Conservation (phyloP, 2,888 invertebrate species). For the Cenopis cana region DNA sequence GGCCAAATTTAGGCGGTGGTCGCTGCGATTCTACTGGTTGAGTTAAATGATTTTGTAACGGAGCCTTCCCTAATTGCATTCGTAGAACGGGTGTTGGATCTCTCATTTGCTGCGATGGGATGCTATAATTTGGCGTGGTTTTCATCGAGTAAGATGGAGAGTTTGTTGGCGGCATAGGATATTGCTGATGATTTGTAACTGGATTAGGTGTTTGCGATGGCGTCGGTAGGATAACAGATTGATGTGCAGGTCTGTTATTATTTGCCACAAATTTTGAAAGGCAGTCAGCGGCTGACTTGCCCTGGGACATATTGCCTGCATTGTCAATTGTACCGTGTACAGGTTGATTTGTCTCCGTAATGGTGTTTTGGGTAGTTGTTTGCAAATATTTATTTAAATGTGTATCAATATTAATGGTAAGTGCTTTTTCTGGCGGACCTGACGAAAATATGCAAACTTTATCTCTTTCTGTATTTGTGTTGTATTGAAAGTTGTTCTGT, state of each 20-base stretch:
- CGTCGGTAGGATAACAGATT: neutral
- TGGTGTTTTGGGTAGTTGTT: neutral
- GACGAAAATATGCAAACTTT: slow-evolving; percentile 34
- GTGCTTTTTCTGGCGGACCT: slow-evolving; percentile 24
- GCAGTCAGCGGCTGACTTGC: neutral
- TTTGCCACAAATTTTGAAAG: neutral
- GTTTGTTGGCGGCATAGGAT: neutral
- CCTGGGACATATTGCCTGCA: neutral
- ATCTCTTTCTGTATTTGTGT: neutral
- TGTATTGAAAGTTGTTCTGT: neutral
- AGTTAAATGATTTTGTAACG: neutral
- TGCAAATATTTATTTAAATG: slow-evolving; percentile 7
- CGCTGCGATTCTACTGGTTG: neutral
- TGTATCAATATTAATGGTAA: slow-evolving; percentile 27
- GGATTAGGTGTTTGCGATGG: neutral
- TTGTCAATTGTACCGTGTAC: neutral
- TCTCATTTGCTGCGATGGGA: neutral
- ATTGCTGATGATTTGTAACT: neutral
- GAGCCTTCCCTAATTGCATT: neutral
- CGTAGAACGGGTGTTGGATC: slow-evolving; percentile 2
- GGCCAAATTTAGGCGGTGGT: slow-evolving; percentile 1
- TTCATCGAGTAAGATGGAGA: neutral
- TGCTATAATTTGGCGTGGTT: neutral
- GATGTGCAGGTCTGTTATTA: neutral
- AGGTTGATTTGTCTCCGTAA: neutral